A percentile compares a stretch with the other conserved stretches of the same genome.
Conservation (phyloP, 2,888 invertebrate genomes). For the Hyposoter didymator region DNA sequence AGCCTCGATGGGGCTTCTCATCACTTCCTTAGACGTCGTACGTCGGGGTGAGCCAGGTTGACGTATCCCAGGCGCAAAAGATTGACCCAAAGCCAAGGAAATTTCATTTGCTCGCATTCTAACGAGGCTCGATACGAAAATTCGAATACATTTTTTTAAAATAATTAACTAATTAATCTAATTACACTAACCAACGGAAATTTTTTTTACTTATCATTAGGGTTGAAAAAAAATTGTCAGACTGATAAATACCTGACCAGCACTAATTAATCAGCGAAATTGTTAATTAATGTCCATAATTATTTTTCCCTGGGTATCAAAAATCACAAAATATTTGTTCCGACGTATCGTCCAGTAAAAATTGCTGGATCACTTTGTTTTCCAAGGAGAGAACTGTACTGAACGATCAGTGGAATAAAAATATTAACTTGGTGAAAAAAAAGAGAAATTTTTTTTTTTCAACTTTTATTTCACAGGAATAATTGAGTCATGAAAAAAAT, state of each 20-base stretch:
- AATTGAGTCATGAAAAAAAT: not conserved
- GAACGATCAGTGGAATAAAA: not conserved
- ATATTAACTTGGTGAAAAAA: not conserved
- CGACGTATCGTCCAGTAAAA: not conserved
- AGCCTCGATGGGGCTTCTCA: not conserved
- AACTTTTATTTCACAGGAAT: not conserved
- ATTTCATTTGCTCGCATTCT: not conserved
- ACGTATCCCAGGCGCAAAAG: constrained; percentile 10
- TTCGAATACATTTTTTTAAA: no score
- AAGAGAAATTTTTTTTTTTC: not conserved
- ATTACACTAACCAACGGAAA: not conserved
- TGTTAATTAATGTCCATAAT: no score
- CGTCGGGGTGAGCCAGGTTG: constrained; percentile 27
- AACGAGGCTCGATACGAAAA: not conserved
- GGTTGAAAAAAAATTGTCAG: no score
- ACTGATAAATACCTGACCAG: no score
- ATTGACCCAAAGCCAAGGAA: not conserved
- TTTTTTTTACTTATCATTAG: no score
- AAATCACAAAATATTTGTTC: not conserved
- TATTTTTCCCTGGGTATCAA: no score
- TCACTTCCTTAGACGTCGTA: not conserved
- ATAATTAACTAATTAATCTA: not conserved
- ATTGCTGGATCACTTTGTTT: not conserved
- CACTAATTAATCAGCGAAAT: no score
- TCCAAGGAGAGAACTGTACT: not conserved